A percentile compares a stretch with the other conserved stretches of the same genome.
phyloP scores from a whole-genome alignment of 2,113 vertebrate genomes.

The Numenius arquata region DNA sequence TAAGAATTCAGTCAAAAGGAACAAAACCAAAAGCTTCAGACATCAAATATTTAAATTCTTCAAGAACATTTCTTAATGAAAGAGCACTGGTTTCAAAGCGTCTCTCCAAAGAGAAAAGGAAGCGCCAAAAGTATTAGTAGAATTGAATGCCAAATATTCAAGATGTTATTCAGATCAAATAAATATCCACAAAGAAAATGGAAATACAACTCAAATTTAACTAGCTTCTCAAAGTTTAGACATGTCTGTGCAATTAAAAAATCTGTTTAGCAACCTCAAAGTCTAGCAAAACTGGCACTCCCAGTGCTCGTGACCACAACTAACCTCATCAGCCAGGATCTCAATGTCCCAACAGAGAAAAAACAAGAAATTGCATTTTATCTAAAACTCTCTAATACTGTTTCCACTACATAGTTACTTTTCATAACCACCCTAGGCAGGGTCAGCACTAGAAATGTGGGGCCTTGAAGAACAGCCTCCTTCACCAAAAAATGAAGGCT shows the following conservation, averaged over 20 bases:
- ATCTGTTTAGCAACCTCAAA: slow-evolving; percentile 16
- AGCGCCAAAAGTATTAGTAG: neutral
- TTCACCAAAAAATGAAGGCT: neutral
- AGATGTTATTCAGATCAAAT: neutral
- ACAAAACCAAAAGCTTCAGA: neutral
- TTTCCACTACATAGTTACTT: neutral
- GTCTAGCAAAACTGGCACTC: slow-evolving; percentile 18
- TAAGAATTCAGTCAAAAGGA: neutral
- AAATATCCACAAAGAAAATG: slow-evolving; percentile 3
- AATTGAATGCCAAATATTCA: neutral
- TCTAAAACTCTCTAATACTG: neutral
- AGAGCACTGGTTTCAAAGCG: neutral
- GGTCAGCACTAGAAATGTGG: neutral
- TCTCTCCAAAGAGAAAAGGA: neutral
- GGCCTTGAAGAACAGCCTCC: neutral
- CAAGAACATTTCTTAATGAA: neutral
- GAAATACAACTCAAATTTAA: neutral
- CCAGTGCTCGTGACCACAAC: neutral
- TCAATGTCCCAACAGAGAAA: neutral
- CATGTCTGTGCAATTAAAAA: neutral
- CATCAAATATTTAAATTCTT: neutral
- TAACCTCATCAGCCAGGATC: slow-evolving; percentile 9
- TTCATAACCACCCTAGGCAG: neutral
- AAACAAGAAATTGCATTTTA: neutral
- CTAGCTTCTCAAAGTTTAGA: neutral